A percentile compares a stretch with the other conserved stretches of the same genome.
These are phyloP conservation scores for Macrosiphum euphorbiae DNA, from an alignment of 2,888 invertebrate genomes.

Conservation along the genomic window DNA sequence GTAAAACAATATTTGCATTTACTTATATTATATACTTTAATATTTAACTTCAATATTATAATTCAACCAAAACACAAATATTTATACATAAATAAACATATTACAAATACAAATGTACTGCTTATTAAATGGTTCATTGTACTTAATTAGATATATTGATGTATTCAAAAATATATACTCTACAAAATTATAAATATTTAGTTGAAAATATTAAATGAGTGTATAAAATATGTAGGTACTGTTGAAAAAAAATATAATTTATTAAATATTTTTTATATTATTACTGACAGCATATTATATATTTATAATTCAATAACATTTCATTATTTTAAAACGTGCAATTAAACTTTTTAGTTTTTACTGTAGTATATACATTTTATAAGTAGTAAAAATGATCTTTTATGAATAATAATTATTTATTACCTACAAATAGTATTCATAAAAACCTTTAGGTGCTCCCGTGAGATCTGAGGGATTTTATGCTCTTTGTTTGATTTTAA, in stretches of 20 bases:
- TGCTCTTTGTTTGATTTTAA: conserved; percentile 41
- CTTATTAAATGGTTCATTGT: background rate
- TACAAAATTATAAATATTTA: background rate
- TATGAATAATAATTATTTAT: conserved; percentile 44
- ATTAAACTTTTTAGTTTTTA: background rate
- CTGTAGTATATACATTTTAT: conserved; percentile 13
- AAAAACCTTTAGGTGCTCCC: background rate
- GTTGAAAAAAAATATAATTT: background rate
- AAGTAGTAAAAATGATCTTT: conserved; percentile 16
- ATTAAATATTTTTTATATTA: background rate
- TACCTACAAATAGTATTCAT: background rate
- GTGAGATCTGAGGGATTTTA: background rate
- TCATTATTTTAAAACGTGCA: background rate
- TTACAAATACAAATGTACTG: background rate
- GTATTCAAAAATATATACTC: background rate
- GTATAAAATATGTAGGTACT: background rate
- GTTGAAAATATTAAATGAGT: background rate
- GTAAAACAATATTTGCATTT: background rate
- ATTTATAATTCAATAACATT: background rate
- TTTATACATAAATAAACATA: background rate
- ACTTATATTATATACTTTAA: background rate
- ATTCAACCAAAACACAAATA: background rate
- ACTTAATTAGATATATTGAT: background rate
- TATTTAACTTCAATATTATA: background rate
- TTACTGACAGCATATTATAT: background rate